Percentiles rank a stretch among this genome's conserved stretches.
Evolutionary conservation across 1,140 invertebrate species (phyloP).

Genomic region (Lucilia sericata): DNA sequence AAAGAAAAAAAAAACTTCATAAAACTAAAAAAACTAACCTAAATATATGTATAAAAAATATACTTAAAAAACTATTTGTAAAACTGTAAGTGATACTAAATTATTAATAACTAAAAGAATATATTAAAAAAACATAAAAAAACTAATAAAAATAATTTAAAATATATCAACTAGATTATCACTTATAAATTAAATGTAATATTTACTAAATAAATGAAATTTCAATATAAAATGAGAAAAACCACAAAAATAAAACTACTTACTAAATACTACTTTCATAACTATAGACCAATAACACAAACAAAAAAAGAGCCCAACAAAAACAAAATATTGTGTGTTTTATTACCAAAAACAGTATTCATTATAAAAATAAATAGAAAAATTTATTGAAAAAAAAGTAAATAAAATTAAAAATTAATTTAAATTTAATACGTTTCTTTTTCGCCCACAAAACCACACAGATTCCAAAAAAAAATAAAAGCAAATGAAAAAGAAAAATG

Average conservation of each 20-base stretch:
- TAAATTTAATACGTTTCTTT: background rate
- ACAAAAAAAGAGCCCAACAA: background rate
- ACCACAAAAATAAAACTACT: background rate
- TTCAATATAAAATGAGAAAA: background rate
- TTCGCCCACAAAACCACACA: background rate
- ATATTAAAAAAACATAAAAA: background rate
- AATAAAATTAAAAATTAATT: background rate
- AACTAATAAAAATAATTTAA: background rate
- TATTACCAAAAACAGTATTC: background rate
- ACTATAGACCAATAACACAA: too few relatives aligned
- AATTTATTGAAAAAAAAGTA: background rate
- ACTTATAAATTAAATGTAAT: background rate
- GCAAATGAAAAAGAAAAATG: background rate
- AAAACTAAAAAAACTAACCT: background rate
- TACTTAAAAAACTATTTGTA: background rate
- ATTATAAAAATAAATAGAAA: background rate
- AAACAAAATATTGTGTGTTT: background rate
- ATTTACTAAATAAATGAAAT: background rate
- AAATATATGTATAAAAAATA: background rate
- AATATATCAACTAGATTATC: background rate
- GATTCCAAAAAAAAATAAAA: background rate
- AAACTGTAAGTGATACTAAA: background rate
- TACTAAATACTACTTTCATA: background rate
- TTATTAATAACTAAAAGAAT: background rate
- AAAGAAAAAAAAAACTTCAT: background rate